Evolutionary conservation across 2,113 vertebrate genomes (phyloP).

Genomic region (Elanus axillaris): DNA sequence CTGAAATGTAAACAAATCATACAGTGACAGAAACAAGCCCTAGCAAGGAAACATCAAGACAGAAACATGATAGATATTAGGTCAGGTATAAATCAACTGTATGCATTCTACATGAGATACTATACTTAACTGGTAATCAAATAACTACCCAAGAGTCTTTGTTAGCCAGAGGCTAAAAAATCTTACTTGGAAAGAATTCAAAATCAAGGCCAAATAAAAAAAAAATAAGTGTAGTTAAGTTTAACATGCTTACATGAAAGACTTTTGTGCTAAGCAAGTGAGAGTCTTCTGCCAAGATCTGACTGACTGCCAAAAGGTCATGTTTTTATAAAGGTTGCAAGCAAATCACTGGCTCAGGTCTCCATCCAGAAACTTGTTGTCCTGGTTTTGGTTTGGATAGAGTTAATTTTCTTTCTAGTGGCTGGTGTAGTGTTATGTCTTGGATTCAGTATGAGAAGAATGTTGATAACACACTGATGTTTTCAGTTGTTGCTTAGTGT

Average conservation of each 20-base stretch:
- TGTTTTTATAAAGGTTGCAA: neutral
- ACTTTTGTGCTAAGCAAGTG: neutral
- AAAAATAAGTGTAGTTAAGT: neutral
- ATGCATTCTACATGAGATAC: neutral
- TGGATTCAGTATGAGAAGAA: too few relatives aligned
- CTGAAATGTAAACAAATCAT: neutral
- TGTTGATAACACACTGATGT: too few relatives aligned
- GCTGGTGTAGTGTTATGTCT: too few relatives aligned
- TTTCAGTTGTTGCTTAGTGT: too few relatives aligned
- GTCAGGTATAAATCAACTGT: neutral
- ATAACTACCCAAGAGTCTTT: neutral
- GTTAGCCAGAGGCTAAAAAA: neutral
- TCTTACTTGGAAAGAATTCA: slow-evolving; percentile 1
- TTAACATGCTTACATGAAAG: neutral
- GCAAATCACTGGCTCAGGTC: neutral
- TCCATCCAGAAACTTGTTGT: neutral
- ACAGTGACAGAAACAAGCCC: neutral
- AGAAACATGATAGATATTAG: neutral
- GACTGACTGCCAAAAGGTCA: neutral
- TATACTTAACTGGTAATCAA: neutral
- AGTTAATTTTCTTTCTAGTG: too few relatives aligned
- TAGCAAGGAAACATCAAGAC: neutral
- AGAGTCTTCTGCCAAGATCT: neutral
- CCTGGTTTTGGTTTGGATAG: too few relatives aligned
- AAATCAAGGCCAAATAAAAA: neutral